Percentiles rank a stretch among this genome's conserved stretches.
These are phyloP conservation scores for Achlya flavicornis DNA, from an alignment of 2,888 invertebrate genomes.

Conservation along the genomic window DNA sequence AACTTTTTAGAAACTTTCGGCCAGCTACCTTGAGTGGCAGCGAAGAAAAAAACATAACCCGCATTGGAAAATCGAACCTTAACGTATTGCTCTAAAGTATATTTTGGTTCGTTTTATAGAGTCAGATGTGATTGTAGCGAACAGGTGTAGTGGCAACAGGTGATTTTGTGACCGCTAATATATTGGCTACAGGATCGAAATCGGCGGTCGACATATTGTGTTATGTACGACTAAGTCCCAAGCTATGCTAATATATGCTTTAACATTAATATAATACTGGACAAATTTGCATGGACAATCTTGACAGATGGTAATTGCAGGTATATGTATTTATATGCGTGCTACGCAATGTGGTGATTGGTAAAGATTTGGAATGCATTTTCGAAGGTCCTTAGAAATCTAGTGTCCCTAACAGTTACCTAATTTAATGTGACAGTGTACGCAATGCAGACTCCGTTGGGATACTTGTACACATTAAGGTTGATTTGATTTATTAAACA, in stretches of 20 bases:
- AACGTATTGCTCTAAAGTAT: slow-evolving; percentile 15
- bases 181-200: slow-evolving; percentile 74
- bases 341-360: slow-evolving; percentile 41
- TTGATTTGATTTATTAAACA: not conserved
- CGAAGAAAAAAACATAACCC: slow-evolving; percentile 39
- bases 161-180: slow-evolving; percentile 79
- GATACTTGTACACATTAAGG: not conserved
- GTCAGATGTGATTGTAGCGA: slow-evolving; percentile 79
- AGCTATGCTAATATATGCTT: slow-evolving; percentile 30
- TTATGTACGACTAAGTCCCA: slow-evolving; percentile 46
- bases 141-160: slow-evolving; percentile 80
- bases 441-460: not conserved
- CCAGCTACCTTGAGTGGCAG: slow-evolving; percentile 53
- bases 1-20: slow-evolving; percentile 59
- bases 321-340: slow-evolving; percentile 47
- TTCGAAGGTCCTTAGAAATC: slow-evolving; percentile 40
- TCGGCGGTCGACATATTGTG: slow-evolving; percentile 70
- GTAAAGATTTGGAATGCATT: slow-evolving; percentile 42
- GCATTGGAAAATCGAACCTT: slow-evolving; percentile 29
- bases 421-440: slow-evolving; percentile 6
- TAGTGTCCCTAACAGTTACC: not conserved
- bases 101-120: slow-evolving; percentile 33
- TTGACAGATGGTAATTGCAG: slow-evolving; percentile 55
- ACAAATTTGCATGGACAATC: slow-evolving; percentile 27
- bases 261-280: slow-evolving; percentile 25